phyloP scores from a whole-genome alignment of 2,797 vertebrate genomes.

The Oreonectes daqikongensis region DNA sequence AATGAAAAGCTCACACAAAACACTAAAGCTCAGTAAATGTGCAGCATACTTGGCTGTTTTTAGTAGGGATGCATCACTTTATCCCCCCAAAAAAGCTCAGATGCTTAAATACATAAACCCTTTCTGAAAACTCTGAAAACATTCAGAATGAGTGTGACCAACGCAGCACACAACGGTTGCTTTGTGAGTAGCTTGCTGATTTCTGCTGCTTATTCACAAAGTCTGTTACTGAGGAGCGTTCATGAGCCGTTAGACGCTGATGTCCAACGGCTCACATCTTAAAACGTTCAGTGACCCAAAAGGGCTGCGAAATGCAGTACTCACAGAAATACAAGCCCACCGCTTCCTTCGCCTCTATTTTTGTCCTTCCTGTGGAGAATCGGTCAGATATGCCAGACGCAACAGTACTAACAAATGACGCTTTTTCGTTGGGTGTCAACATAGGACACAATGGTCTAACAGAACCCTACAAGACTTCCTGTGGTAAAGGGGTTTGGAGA shows the following conservation, averaged over 20 bases:
- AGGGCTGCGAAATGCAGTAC: conserved; percentile 3
- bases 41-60: no score
- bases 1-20: no score
- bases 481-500: conserved; percentile 15
- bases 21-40: not conserved
- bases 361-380: conserved; percentile 34
- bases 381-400: not conserved
- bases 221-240: not conserved
- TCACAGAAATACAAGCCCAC: not conserved
- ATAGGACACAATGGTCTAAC: not conserved
- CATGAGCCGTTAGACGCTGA: not conserved
- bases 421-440: not conserved
- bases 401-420: conserved; percentile 2
- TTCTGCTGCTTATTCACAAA: not conserved
- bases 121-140: not conserved
- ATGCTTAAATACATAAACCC: not conserved
- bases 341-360: conserved; percentile 39
- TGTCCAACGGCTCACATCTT: conserved; percentile 6
- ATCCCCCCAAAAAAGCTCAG: no score
- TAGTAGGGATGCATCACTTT: no score
- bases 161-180: not conserved
- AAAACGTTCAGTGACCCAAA: not conserved
- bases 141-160: not conserved
- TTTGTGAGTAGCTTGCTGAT: not conserved
- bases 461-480: conserved; percentile 24